Conservation (phyloP, 2,113 vertebrate species). For the Neolamprologus modestus region DNA sequence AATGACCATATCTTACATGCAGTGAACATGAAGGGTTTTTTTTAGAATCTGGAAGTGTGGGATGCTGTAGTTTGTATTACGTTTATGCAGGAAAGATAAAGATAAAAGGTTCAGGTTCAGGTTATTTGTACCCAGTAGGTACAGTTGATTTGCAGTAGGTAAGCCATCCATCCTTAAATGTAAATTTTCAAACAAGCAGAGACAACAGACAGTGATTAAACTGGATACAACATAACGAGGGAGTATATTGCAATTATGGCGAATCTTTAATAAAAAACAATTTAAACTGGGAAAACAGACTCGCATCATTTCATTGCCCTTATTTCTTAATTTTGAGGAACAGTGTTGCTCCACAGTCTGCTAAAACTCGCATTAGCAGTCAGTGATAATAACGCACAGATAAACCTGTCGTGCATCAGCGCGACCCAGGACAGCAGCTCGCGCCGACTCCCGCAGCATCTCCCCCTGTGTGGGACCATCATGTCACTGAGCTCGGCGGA, state of each 20-base stretch:
- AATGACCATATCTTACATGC: not conserved
- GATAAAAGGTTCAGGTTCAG: not conserved
- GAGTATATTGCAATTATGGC: not conserved
- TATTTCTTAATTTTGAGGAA: not conserved
- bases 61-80: not conserved
- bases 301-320: not conserved
- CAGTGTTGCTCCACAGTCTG: not conserved
- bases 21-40: rapidly evolving
- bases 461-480: constrained; percentile 43
- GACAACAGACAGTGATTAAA: not conserved
- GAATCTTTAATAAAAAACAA: not conserved
- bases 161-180: not conserved
- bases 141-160: not conserved
- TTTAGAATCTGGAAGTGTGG: not conserved
- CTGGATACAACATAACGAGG: not conserved
- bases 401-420: not conserved
- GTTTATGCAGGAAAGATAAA: not conserved
- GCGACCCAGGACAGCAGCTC: not conserved
- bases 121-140: not conserved
- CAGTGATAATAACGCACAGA: not conserved
- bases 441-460: constrained; percentile 35
- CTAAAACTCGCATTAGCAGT: too few relatives aligned
- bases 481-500: constrained; percentile 72
- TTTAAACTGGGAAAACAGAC: not conserved
- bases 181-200: not conserved